Evolutionary conservation across 1,140 invertebrate species (phyloP), one percentile per base, ranked within the genome.

Genomic region (Orius insidiosus): DNA sequence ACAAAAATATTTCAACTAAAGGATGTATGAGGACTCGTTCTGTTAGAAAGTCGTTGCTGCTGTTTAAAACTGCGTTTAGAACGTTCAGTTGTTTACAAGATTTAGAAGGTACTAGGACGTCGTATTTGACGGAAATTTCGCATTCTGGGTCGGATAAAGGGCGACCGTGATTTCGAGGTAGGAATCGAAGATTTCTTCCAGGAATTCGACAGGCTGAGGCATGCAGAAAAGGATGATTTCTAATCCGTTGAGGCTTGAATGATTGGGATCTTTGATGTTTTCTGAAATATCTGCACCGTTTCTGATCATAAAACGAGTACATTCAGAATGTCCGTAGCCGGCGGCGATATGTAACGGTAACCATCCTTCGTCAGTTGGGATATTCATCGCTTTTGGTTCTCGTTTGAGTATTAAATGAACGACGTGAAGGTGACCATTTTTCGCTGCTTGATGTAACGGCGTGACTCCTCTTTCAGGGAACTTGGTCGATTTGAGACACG

Each of bases 241-340:
- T 13, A 70, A 10, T 6, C 16, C n/a, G 19, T 43, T 18, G 5
- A 43, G 19, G 3, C 6, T 14, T 2, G 2, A 4, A 24, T 24
- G 24, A 7, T 24, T 24, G 24, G 24, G 24, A 24, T 24, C 24
- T 24, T 24, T 24, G 24, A 74, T 69, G 49, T 66, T 64, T 16
- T 65, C 64, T 11, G 70, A 61, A 10, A 76, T 63, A 52, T 69
- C 67, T 14, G 68, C 70, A 19, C 74, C 73, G 51, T 70, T 65
- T 41, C 66, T 58, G 7, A 78, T 50, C 19, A 77, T 60, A 9
- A 69, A 54, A 10, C 60, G 54, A 31, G 74, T 68, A 51, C 71
- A 67, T 34, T 73, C 68, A 50, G 65, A 62, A 38, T 55, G 42
- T 31, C 54, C 53, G 32, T 47, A 40, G 24, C 18, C 10, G 33